Base-by-base conservation (phyloP, 2,113 vertebrate genomes). In the Scopus umbretta region DNA sequence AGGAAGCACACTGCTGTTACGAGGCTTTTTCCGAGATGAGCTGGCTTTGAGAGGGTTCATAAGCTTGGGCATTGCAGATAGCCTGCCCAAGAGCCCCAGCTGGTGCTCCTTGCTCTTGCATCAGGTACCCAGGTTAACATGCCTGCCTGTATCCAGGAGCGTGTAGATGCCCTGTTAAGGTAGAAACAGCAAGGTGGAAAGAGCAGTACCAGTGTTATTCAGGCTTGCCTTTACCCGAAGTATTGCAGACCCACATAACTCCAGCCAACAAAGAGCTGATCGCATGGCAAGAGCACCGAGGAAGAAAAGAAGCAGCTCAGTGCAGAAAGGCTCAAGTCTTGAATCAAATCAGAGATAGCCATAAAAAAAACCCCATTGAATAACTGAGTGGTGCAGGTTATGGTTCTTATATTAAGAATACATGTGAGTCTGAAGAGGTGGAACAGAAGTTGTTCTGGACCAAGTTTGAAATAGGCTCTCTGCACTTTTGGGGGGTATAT, bases 141-240 rank as follows among this genome's bases (percentile, higher is more conserved):
- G n/a, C 26, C 56, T 92, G 49, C 40, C 16, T 55, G 17, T 40
- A 34, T 34, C 56, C 66, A 82, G 66, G 7, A 79, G 20, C 1
- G 1, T 15, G 49, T 2, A 6, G 16, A 40, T 65, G 49, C 21
- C 32, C 71, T 80, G 56, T 17, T 65, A 38, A 45, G 49, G 53
- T 40, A 76, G 40, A 65, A 76, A 22, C 5, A 85, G 29, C 29
- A 75, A 71, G 12, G 40, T 63, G 22, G n/a, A 85, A 96, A 84
- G 13, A 10, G 22, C 12, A 52, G 43, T 23, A 49, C 5, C 13
- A 53, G 25, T 0, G 0, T 76, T 75, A 42, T 56, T 82, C 20
- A 30, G 20, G 3, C 76, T 92, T 88, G 49, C 27, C 22, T 88
- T 65, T 82, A 56, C 11, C 13, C 55, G 21, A 10, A 65, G 18